Percentiles rank a stretch among this genome's conserved stretches.
Evolutionary conservation across 1,140 invertebrate species (phyloP).

Genomic region (Chionoecetes opilio): DNA sequence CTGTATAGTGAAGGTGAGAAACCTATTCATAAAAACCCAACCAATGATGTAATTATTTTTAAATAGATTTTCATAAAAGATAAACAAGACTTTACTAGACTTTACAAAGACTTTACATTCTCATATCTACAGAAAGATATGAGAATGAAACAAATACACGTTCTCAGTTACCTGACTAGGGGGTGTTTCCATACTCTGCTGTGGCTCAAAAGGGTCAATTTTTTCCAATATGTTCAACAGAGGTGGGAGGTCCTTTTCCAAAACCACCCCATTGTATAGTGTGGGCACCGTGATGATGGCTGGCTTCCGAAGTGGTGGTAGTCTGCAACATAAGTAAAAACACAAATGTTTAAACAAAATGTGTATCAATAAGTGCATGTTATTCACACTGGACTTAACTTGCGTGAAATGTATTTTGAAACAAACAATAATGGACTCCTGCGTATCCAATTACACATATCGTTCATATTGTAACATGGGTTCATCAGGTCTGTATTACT

Average conservation of each 20-base stretch:
- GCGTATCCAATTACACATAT: too few relatives aligned
- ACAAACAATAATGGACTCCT: too few relatives aligned
- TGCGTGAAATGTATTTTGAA: background rate
- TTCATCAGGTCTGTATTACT: too few relatives aligned
- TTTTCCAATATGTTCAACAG: constrained; percentile 39
- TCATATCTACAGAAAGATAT: too few relatives aligned
- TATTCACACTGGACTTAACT: too few relatives aligned
- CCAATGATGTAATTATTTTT: too few relatives aligned
- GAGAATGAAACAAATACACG: background rate
- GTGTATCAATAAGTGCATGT: background rate
- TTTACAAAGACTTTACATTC: too few relatives aligned
- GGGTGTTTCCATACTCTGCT: constrained; percentile 20
- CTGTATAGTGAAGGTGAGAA: too few relatives aligned
- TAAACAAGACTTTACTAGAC: background rate
- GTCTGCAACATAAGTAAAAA: background rate
- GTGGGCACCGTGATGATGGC: constrained; percentile 40
- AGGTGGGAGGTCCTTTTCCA: constrained; percentile 56
- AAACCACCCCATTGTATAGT: constrained; percentile 23
- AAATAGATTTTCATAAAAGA: background rate
- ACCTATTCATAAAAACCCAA: too few relatives aligned
- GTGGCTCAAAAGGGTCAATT: background rate
- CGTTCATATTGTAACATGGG: too few relatives aligned
- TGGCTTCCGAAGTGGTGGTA: constrained; percentile 56
- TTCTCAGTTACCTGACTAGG: background rate
- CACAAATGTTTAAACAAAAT: background rate